Evolutionary conservation across 2,113 vertebrate species (phyloP).

Genomic region (Orcinus orca): DNA sequence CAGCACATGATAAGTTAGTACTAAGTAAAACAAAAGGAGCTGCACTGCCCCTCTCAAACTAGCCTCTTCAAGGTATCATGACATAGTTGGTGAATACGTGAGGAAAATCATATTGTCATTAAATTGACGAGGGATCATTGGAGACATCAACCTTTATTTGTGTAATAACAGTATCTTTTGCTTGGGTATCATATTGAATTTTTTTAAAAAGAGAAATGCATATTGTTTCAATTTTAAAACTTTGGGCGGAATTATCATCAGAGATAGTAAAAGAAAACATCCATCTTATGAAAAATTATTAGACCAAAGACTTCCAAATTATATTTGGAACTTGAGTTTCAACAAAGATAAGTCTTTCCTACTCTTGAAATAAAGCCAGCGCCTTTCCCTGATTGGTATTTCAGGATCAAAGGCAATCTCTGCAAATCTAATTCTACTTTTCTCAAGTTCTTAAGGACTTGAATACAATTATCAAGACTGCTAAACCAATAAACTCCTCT

Average conservation of each 20-base stretch:
- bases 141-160: not conserved
- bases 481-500: conserved; percentile 21
- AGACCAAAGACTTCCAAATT: not conserved
- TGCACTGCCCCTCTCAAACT: not conserved
- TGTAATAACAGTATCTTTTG: not conserved
- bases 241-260: not conserved
- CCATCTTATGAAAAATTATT: not conserved
- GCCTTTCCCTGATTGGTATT: not conserved
- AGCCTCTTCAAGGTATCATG: not conserved
- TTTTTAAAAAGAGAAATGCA: not conserved
- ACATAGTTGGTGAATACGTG: not conserved
- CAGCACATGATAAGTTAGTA: not conserved
- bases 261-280: not conserved
- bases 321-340: not conserved
- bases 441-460: conserved; percentile 9
- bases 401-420: conserved; percentile 31
- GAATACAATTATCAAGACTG: not conserved
- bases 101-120: not conserved
- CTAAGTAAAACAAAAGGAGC: not conserved
- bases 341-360: conserved; percentile 12
- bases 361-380: not conserved
- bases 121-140: not conserved
- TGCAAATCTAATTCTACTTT: conserved; percentile 16
- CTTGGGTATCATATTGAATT: not conserved
- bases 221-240: not conserved